Conservation (phyloP, 2,797 vertebrate genomes). For the Semaprochilodus insignis region DNA sequence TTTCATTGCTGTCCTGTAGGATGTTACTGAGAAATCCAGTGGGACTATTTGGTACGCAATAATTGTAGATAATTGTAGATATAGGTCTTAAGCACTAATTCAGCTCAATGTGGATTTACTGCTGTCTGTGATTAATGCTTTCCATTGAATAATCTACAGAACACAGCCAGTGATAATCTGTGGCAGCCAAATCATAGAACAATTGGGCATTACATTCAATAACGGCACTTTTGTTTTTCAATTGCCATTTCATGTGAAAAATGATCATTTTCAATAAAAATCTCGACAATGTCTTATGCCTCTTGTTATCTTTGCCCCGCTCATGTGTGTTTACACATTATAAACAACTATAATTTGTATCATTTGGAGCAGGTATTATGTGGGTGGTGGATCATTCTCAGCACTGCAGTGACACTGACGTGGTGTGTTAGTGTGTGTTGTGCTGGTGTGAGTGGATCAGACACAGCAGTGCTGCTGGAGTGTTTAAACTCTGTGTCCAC, state of each 20-base stretch:
- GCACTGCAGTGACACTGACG: too few species aligned
- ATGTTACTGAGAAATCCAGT: not conserved
- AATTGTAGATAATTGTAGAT: not conserved
- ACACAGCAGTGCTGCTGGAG: too few species aligned
- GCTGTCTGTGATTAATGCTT: conserved; percentile 24
- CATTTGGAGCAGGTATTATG: too few species aligned
- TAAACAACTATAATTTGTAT: too few species aligned
- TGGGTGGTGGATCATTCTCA: too few species aligned
- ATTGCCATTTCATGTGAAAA: conserved; percentile 19
- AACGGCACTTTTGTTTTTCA: conserved; percentile 11
- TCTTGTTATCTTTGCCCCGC: not conserved
- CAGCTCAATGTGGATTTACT: conserved; percentile 2
- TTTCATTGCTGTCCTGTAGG: conserved; percentile 22
- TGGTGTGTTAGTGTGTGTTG: too few species aligned
- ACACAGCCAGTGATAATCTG: not conserved
- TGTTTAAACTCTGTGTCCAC: too few species aligned
- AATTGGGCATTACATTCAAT: conserved; percentile 40
- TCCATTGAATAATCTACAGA: conserved; percentile 21
- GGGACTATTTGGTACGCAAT: not conserved
- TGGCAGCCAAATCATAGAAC: conserved; percentile 1
- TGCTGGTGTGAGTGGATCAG: too few species aligned
- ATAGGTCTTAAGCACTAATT: conserved; percentile 28
- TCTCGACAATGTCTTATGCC: not conserved
- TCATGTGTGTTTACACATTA: too few species aligned
- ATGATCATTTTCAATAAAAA: conserved; percentile 41